Evolutionary conservation across 1,140 invertebrate genomes (phyloP), one percentile per base, ranked within the genome.

Genomic region (Drosophila pseudoananassae): DNA sequence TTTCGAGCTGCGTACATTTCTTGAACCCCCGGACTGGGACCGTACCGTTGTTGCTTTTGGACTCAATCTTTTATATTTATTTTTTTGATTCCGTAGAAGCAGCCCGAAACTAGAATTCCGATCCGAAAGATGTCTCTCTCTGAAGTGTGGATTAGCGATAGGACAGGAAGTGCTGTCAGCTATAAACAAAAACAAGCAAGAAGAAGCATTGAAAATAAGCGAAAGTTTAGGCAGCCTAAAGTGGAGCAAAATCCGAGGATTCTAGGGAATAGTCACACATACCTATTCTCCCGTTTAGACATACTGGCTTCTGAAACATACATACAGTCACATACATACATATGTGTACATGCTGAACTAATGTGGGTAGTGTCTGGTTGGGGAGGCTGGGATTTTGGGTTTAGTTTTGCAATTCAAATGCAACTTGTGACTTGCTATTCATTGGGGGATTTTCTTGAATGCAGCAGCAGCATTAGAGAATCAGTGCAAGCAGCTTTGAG

Each of bases 181-280:
- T 25, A 20, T 38, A 69, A 43, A 29, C 7, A 33, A 45, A 33
- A 27, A 33, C 36, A 33, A 25, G 12, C 15, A 29, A 2, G 25
- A 36, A 33, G 53, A 51, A 54, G 29, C 9, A n/a, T 10, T 45
- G 6, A 7, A 60, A 50, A 68, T 25, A 45, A 27, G 27, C 25
- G 59, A 74, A 65, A 74, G 71, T 74, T 65, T 46, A 75, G 71
- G 47, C 72, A 50, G 71, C 29, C 54, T 75, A 46, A 75, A 75
- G 71, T 76, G 72, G 54, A 76, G 71, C 72, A 76, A 58, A 75
- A 76, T 54, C 71, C 61, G 54, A 66, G 72, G 71, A 76, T 75
- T 76, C 52, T 64, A 51, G 70, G 70, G 59, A 73, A 33, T 53
- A 61, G 68, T 38, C 61, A 14, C 61, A 14, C 38, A 49, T 20